These are phyloP conservation scores for Penaeus vannamei DNA, from an alignment of 1,140 invertebrate genomes.

Conservation along the genomic window DNA sequence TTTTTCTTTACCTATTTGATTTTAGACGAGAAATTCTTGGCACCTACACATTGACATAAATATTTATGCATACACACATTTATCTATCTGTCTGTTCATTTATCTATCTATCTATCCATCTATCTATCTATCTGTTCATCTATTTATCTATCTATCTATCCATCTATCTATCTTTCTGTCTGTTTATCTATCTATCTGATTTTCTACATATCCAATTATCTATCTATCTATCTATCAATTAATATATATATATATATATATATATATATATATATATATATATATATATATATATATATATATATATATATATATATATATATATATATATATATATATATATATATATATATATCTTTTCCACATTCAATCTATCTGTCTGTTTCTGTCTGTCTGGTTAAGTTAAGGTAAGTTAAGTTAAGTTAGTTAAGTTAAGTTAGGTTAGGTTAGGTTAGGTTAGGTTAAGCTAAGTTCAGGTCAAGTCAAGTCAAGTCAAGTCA, in stretches of 20 bases:
- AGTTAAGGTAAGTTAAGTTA: not conserved
- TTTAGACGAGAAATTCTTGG: no score
- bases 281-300: constrained; percentile 8
- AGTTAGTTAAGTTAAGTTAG: constrained; percentile 27
- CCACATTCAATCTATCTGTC: not conserved
- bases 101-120: not conserved
- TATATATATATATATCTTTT: no score
- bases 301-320: no score
- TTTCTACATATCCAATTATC: not conserved
- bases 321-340: no score
- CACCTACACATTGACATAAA: no score
- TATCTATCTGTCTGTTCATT: not conserved
- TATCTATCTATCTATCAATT: not conserved
- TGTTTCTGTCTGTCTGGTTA: not conserved
- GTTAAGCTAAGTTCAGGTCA: constrained; percentile 28
- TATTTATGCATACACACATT: no score
- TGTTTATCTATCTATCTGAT: not conserved
- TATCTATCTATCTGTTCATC: not conserved
- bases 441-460: constrained; percentile 12
- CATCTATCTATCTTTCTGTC: not conserved
- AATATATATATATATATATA: not conserved
- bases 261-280: not conserved
- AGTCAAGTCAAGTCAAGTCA: constrained; percentile 37
- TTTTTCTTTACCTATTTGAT: no score
- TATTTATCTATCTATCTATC: not conserved